Evolutionary conservation across 2,797 vertebrate genomes (phyloP).

Genomic region (Lacerta bilineata): DNA sequence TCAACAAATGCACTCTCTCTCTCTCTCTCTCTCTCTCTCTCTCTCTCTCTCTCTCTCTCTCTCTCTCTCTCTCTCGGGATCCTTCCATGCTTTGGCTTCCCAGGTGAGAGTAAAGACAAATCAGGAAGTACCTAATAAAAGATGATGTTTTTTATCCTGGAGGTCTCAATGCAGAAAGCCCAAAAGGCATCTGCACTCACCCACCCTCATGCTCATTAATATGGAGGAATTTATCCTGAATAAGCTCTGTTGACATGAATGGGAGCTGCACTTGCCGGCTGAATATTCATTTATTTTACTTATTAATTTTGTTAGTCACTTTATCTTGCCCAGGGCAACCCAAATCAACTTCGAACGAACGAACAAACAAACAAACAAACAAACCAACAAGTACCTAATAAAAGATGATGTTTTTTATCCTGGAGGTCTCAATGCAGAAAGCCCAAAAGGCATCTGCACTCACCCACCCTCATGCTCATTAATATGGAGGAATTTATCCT

Average conservation of each 20-base stretch:
- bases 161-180: not conserved
- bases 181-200: not conserved
- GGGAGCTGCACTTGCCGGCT: not conserved
- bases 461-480: not conserved
- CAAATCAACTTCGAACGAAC: no score
- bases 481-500: not conserved
- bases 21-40: no score
- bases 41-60: no score
- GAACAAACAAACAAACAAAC: no score
- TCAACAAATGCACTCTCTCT: not conserved
- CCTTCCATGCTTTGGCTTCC: conserved; percentile 1
- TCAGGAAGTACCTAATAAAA: not conserved
- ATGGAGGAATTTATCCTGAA: not conserved
- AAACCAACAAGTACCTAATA: not conserved
- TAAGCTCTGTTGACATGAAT: not conserved
- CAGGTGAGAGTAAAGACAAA: not conserved
- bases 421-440: not conserved
- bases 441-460: not conserved
- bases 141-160: not conserved
- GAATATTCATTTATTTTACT: no score
- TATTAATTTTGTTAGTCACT: no score
- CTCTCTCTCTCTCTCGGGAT: not conserved
- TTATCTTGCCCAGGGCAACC: no score
- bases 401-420: not conserved
- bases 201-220: not conserved